A percentile compares a stretch with the other conserved stretches of the same genome.
Evolutionary conservation across 2,888 invertebrate genomes (phyloP).

Genomic region (Pimpla rufipes): DNA sequence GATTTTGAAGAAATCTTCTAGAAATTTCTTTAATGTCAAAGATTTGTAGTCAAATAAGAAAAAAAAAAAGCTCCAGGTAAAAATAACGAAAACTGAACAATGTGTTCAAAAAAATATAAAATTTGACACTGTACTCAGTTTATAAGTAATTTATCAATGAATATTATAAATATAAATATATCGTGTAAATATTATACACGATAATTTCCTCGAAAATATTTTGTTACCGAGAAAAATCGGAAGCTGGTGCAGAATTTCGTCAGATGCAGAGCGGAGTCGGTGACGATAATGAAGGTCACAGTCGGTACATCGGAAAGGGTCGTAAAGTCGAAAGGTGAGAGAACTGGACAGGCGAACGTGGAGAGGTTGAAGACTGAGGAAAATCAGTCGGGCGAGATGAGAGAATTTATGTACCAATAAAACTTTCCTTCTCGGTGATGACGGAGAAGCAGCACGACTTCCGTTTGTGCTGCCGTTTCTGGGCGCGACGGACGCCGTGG

Average conservation of each 20-base stretch:
- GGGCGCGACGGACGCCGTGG: neutral
- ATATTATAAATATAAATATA: too few relatives aligned
- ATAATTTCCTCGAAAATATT: conserved; percentile 12
- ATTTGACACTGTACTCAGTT: too few relatives aligned
- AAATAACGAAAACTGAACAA: too few relatives aligned
- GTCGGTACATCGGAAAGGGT: neutral
- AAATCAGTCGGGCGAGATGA: conserved; percentile 5
- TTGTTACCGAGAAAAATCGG: neutral
- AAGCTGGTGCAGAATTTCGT: conserved; percentile 17
- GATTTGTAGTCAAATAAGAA: too few relatives aligned
- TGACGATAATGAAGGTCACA: conserved; percentile 18
- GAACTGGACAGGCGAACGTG: neutral
- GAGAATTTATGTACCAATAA: conserved; percentile 73
- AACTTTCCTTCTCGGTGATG: conserved; percentile 61
- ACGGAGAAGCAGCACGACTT: conserved; percentile 55
- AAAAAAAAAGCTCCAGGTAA: too few relatives aligned
- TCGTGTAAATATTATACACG: too few relatives aligned
- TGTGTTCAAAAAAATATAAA: too few relatives aligned
- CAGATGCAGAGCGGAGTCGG: neutral
- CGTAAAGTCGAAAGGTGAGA: conserved; percentile 13
- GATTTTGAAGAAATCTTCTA: neutral
- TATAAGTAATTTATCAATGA: too few relatives aligned
- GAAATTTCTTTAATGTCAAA: too few relatives aligned
- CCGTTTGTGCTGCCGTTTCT: conserved; percentile 53
- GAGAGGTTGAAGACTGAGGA: conserved; percentile 11